Evolutionary conservation across 2,797 vertebrate species (phyloP).

Genomic region (Notolepis coatsorum): DNA sequence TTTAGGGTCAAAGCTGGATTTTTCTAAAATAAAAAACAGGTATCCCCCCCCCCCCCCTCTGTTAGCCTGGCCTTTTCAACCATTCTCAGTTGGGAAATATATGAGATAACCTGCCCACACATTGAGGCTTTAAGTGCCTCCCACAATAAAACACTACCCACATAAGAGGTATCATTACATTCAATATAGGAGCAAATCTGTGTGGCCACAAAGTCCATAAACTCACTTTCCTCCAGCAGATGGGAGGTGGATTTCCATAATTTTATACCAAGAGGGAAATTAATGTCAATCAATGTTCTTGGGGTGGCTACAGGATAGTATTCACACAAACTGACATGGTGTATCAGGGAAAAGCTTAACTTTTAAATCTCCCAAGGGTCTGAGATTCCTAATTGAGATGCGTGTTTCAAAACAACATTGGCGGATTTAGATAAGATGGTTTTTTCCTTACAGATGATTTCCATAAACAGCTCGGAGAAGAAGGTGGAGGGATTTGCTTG

Average conservation of each 20-base stretch:
- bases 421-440: too few relatives aligned
- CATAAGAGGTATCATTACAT: not conserved
- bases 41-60: not conserved
- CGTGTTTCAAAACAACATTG: too few relatives aligned
- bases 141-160: constrained; percentile 4
- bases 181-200: not conserved
- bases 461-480: too few relatives aligned
- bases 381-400: not conserved
- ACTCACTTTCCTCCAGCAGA: not conserved
- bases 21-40: not conserved
- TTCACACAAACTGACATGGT: too few relatives aligned
- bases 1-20: not conserved
- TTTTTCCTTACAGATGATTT: too few relatives aligned
- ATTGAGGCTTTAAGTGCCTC: constrained; percentile 1
- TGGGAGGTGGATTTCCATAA: constrained; percentile 4
- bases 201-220: not conserved
- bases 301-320: too few relatives aligned
- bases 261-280: not conserved
- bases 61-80: not conserved
- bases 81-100: not conserved
- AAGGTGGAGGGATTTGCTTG: too few relatives aligned
- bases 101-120: not conserved
- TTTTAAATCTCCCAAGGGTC: constrained; percentile 2
- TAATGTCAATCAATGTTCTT: not conserved
- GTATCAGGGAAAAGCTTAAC: too few relatives aligned